Evolutionary conservation across 1,140 invertebrate species (phyloP), one percentile per base, ranked within the genome.

Genomic region (Zaprionus tsacasi): DNA sequence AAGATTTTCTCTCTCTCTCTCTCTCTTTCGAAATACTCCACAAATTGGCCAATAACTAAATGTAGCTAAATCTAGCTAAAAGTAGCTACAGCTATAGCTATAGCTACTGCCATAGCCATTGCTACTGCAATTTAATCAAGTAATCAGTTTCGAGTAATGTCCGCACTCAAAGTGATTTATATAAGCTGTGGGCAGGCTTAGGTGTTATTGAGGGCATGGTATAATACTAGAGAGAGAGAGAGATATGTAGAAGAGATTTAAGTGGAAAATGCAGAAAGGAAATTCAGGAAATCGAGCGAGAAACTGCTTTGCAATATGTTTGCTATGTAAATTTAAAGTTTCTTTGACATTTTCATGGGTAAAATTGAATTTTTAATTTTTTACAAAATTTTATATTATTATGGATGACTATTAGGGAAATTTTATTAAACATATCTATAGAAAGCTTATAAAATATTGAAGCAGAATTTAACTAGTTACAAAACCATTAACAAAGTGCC

Each of bases 101-200:
- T 15, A 45, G 40, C 40, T 17, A 6, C 13, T 6, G 7, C 40
- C n/a, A 7, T 12, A 13, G 6, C 13, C 6, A 11, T n/a, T 43
- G 40, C n/a, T 45, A 7, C 40, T 10, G n/a, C n/a, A 66, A 66
- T 66, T 56, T 66, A 48, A 66, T 66, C 54, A 66, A 48, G 54
- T 57, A 57, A 66, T 66, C 27, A 45, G 12, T 48, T 48, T 66
- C 35, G 36, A 45, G 40, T 45, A 45, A 45, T 45, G 40, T 15
- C 40, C n/a, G n/a, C 40, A 45, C 40, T 45, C 40, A 45, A 8
- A 15, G n/a, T 45, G 40, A 45, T 45, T 15, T 45, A 45, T 45
- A 45, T 45, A 45, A 45, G 40, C 40, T 17, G 12, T 52, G 60
- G 35, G 15, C 13, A 63, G 17, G 21, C 40, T 45, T 45, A 45